A percentile compares a stretch with the other conserved stretches of the same genome.
These are phyloP conservation scores for Brassicogethes aeneus DNA, from an alignment of 2,888 invertebrate species.

Conservation along the genomic window DNA sequence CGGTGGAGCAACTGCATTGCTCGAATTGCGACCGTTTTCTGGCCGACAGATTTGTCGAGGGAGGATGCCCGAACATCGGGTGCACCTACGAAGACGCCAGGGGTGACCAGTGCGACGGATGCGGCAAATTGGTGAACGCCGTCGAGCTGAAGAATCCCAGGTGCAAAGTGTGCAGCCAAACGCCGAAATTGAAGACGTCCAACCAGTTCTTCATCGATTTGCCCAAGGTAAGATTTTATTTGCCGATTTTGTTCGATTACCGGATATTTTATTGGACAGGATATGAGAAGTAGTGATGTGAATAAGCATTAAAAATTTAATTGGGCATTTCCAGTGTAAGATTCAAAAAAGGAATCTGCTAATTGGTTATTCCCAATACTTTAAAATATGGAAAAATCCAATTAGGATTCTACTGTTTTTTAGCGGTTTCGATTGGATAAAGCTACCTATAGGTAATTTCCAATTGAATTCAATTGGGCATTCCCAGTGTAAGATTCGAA, in stretches of 20 bases:
- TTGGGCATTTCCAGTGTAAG: too few species aligned
- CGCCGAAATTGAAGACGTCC: conserved; percentile 67
- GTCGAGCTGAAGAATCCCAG: conserved; percentile 74
- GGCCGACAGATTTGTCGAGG: conserved; percentile 90
- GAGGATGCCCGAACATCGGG: conserved; percentile 79
- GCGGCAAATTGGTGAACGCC: conserved; percentile 92
- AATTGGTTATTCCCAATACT: too few species aligned
- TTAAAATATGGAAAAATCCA: too few species aligned
- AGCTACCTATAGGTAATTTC: too few species aligned
- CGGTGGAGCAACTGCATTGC: conserved; percentile 88
- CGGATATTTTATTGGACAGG: conserved; percentile 1
- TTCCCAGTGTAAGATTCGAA: too few species aligned
- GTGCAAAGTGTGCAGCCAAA: conserved; percentile 77
- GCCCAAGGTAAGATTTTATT: conserved; percentile 62
- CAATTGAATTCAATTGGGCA: too few species aligned
- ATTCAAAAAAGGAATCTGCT: too few species aligned
- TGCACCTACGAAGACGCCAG: conserved; percentile 90
- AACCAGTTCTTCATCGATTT: conserved; percentile 91
- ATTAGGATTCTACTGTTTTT: too few species aligned
- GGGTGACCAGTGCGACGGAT: conserved; percentile 98
- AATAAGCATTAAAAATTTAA: too few species aligned
- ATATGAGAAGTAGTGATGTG: too few species aligned
- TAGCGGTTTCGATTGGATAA: too few species aligned
- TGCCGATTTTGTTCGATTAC: too few species aligned
- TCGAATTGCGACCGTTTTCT: conserved; percentile 74